Evolutionary conservation across 2,797 vertebrate genomes (phyloP).

Genomic region (Morelia viridis): DNA sequence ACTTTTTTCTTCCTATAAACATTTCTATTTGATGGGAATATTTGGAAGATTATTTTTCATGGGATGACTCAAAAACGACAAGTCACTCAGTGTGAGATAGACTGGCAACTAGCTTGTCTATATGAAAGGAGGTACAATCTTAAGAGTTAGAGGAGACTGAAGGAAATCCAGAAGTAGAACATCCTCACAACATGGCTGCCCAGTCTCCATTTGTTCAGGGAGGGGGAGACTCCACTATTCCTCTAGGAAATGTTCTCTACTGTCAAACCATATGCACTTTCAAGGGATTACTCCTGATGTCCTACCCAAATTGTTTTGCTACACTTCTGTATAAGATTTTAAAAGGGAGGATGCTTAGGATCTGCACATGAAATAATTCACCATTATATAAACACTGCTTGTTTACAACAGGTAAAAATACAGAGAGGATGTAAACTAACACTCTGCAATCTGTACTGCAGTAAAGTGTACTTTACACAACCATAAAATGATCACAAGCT

Average conservation of each 20-base stretch:
- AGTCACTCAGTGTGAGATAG: not conserved
- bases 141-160: not conserved
- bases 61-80: not conserved
- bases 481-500: not conserved
- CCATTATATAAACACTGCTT: not conserved
- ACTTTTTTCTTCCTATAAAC: not conserved
- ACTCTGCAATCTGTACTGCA: not conserved
- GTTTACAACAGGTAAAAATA: not conserved
- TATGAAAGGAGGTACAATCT: not conserved
- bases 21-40: constrained; percentile 14
- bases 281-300: not conserved
- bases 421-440: not conserved
- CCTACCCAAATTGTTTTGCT: not conserved
- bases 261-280: not conserved
- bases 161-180: not conserved
- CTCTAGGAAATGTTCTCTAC: not conserved
- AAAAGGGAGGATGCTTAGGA: not conserved
- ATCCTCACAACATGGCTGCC: not conserved
- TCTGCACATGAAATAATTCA: not conserved
- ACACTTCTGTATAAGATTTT: not conserved
- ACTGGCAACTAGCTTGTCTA: not conserved
- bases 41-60: constrained; percentile 8
- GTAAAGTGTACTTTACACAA: not conserved
- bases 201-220: not conserved
- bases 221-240: not conserved